Evolutionary conservation across 1,140 invertebrate species (phyloP), one percentile per base, ranked within the genome.

Genomic region (Trichonephila inaurata): DNA sequence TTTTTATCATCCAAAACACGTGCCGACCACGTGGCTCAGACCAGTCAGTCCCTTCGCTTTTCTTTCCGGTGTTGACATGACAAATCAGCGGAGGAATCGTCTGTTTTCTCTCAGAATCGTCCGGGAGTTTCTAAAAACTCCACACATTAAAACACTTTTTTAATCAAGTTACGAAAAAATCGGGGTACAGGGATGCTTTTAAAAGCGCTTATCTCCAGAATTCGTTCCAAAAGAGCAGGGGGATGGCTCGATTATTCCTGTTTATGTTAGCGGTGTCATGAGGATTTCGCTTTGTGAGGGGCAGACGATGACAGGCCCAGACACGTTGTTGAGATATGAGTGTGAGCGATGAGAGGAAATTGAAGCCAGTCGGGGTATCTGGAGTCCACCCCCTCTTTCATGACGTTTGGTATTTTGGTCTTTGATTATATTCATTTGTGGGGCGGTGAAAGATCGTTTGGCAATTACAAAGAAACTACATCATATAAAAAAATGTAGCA

Each of bases 1-100:
- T 85, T 77, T 85, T 58, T 58, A 85, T 85, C 60, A n/a, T 87
- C 60, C 16, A 19, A 28, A 62, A 85, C 90, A 92, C 90, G 90
- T 92, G 90, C 82, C 77, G 21, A 85, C 60, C 90, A 92, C 90
- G 90, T 85, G 90, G 82, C 61, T 8, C 33, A 3, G 33, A 3
- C 33, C 33, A 51, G 44, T 8, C 5, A 51, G 51, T 12, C 51
- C 51, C 51, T 33, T 61, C 33, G 28, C n/a, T 72, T 24, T 51
- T 72, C 60, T 82, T 86, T 92, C 90, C 90, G 90, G 90, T 92
- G 90, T 64, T 92, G 90, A 92, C 77, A 69, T 66, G 61, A 61
- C 77, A 92, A 92, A 92, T 92, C 90, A 92, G 33, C 62, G 61
- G 61, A 92, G 6, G 10, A 66, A 66, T 66, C 66, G 4, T 85